Evolutionary conservation across 2,113 vertebrate genomes (phyloP).

Genomic region (Thalassoma bifasciatum): DNA sequence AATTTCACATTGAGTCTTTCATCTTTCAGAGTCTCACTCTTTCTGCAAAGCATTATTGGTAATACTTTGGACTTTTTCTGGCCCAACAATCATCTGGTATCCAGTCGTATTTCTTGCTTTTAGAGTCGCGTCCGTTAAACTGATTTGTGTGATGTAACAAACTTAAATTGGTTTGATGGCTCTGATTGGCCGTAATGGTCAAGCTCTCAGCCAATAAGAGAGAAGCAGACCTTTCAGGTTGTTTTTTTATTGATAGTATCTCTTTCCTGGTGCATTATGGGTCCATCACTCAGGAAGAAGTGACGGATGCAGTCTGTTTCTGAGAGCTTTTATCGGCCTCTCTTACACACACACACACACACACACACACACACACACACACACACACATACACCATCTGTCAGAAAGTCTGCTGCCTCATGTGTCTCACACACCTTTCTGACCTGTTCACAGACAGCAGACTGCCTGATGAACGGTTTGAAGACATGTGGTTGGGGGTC

Average conservation of each 20-base stretch:
- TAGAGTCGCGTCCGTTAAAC: background rate
- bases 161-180: background rate
- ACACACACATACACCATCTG: background rate
- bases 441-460: conserved; percentile 33
- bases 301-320: conserved; percentile 26
- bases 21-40: no score
- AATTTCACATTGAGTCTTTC: no score
- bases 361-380: background rate
- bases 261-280: conserved; percentile 42
- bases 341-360: background rate
- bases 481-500: conserved; percentile 96
- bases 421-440: conserved; percentile 2
- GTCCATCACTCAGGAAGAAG: conserved; percentile 19
- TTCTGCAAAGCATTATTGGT: no score
- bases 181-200: background rate
- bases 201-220: background rate
- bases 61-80: no score
- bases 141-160: background rate
- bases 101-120: background rate
- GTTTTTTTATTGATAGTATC: conserved; percentile 42
- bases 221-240: background rate
- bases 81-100: no score
- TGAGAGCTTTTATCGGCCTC: conserved; percentile 22
- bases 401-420: background rate
- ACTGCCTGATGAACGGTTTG: conserved; percentile 77